Evolutionary conservation across 2,797 vertebrate genomes (phyloP).

Genomic region (Poeciliopsis infans): DNA sequence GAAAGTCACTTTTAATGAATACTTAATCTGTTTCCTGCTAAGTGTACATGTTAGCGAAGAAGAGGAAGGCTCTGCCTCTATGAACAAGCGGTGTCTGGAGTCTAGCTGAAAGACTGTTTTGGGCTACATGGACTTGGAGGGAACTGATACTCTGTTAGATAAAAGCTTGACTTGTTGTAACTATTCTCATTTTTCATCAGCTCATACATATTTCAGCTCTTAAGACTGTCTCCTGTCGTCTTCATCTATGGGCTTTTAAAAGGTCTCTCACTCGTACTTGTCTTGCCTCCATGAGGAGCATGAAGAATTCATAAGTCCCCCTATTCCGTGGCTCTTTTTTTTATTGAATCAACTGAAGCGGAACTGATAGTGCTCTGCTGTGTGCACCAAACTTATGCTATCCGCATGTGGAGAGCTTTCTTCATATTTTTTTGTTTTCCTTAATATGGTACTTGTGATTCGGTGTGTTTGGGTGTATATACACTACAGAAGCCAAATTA

Average conservation of each 20-base stretch:
- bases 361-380: constrained; percentile 11
- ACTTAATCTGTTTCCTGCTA: constrained; percentile 47
- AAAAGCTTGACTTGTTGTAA: constrained; percentile 66
- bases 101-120: constrained; percentile 29
- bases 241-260: constrained; percentile 60
- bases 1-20: constrained; percentile 63
- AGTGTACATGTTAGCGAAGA: constrained; percentile 2
- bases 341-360: constrained; percentile 1
- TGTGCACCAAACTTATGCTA: not conserved
- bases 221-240: constrained; percentile 64
- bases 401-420: not conserved
- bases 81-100: constrained; percentile 41
- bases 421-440: not conserved
- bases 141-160: constrained; percentile 66
- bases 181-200: constrained; percentile 71
- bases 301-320: constrained; percentile 57
- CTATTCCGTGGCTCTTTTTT: constrained; percentile 17
- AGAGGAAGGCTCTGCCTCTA: constrained; percentile 11
- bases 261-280: constrained; percentile 47
- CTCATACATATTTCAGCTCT: constrained; percentile 75
- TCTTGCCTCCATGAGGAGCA: constrained; percentile 39
- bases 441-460: not conserved
- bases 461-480: not conserved
- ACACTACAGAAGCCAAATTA: not conserved
- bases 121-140: constrained; percentile 48